phyloP scores from a whole-genome alignment of 2,797 vertebrate species.

The Cephalopachus bancanus region DNA sequence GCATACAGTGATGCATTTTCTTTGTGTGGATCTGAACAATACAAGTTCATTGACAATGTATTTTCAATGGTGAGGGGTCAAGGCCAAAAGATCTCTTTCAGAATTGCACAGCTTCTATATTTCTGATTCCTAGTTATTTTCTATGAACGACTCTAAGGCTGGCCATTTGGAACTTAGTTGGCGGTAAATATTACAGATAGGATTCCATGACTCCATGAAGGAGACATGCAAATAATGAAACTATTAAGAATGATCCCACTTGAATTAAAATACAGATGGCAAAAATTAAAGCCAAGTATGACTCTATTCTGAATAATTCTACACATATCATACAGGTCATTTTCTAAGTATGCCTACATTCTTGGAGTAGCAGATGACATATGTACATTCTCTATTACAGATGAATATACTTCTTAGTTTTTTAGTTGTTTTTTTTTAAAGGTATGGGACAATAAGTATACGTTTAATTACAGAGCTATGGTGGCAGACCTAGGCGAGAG shows the following conservation, averaged over 20 bases:
- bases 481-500: too few species aligned
- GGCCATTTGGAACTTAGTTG: neutral
- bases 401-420: neutral
- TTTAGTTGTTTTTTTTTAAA: neutral
- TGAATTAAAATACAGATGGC: neutral
- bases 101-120: neutral
- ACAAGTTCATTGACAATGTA: neutral
- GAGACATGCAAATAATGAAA: neutral
- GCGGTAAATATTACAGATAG: neutral
- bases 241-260: neutral
- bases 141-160: neutral
- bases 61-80: neutral
- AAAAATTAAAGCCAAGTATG: neutral
- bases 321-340: neutral
- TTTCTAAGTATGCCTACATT: slow-evolving; percentile 2
- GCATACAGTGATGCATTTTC: neutral
- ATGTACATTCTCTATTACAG: neutral
- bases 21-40: neutral
- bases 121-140: neutral
- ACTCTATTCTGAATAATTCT: neutral
- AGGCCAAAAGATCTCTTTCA: neutral
- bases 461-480: too few species aligned
- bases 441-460: neutral
- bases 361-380: neutral
- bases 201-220: neutral